Evolutionary conservation across 2,797 vertebrate species (phyloP).

Genomic region (Benthosema pterotum): DNA sequence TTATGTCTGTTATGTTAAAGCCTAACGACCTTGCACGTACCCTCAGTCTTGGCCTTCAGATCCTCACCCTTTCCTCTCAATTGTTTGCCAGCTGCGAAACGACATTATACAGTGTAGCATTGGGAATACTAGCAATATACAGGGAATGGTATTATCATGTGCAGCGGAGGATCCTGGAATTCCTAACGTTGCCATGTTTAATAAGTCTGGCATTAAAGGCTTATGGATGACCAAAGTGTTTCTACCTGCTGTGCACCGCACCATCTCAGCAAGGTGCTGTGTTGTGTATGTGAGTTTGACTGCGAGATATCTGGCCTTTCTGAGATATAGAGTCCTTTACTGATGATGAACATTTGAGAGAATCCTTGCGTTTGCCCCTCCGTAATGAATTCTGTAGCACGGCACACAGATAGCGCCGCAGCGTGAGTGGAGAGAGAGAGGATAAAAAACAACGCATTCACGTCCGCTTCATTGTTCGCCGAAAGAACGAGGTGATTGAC

Average conservation of each 20-base stretch:
- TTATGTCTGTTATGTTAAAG: too few relatives aligned
- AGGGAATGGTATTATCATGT: slow-evolving; percentile 5
- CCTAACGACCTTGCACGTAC: too few relatives aligned
- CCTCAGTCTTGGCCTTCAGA: too few relatives aligned
- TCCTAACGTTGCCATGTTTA: slow-evolving; percentile 19
- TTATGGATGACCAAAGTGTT: slow-evolving; percentile 9
- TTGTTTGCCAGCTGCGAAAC: neutral
- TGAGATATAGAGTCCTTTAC: slow-evolving; percentile 32
- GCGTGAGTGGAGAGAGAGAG: slow-evolving; percentile 36
- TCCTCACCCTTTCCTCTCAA: neutral
- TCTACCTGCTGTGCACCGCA: slow-evolving; percentile 36
- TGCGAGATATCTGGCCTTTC: slow-evolving; percentile 39
- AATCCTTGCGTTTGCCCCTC: slow-evolving; percentile 44
- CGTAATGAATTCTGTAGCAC: slow-evolving; percentile 51
- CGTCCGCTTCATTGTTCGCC: slow-evolving; percentile 18
- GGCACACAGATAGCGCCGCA: slow-evolving; percentile 26
- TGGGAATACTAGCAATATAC: neutral
- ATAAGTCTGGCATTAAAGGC: neutral
- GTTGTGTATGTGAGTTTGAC: neutral
- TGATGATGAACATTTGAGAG: slow-evolving; percentile 36
- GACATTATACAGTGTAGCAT: too few relatives aligned
- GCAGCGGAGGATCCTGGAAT: slow-evolving; percentile 9
- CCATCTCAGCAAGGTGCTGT: slow-evolving; percentile 17
- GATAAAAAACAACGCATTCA: slow-evolving; percentile 30
- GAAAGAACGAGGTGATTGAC: slow-evolving; percentile 29